These are phyloP conservation scores for Lepidurus packardi DNA, from an alignment of 1,140 invertebrate genomes.

Conservation along the genomic window DNA sequence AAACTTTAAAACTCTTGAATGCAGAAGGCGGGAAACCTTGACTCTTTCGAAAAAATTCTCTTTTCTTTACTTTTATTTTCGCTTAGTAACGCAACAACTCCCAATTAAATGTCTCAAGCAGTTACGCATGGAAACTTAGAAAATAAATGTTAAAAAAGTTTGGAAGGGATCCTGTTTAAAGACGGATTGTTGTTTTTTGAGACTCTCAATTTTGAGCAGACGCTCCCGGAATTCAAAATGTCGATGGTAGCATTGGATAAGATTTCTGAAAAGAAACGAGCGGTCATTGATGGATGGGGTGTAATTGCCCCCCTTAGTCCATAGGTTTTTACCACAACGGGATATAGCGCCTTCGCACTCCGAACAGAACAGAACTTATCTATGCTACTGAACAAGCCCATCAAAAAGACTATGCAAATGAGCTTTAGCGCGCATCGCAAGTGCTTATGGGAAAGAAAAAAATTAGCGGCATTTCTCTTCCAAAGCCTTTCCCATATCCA, in stretches of 20 bases:
- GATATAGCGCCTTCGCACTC: background rate
- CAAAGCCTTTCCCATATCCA: background rate
- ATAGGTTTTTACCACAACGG: background rate
- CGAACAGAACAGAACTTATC: background rate
- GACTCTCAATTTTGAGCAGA: background rate
- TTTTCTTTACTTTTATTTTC: too few relatives aligned
- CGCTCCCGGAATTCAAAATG: background rate
- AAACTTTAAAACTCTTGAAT: too few relatives aligned
- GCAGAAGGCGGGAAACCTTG: too few relatives aligned
- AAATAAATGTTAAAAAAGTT: too few relatives aligned
- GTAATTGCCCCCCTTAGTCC: slow-evolving; percentile 1
- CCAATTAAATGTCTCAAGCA: too few relatives aligned
- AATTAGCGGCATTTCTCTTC: slow-evolving; percentile 14
- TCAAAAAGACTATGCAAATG: background rate
- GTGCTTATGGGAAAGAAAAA: background rate
- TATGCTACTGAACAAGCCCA: slow-evolving; percentile 21
- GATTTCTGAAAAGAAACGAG: slow-evolving; percentile 2
- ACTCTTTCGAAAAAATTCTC: too few relatives aligned
- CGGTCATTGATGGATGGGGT: slow-evolving; percentile 20
- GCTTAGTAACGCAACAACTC: too few relatives aligned
- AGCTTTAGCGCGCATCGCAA: background rate
- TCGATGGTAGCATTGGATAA: slow-evolving; percentile 17
- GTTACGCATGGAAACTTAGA: too few relatives aligned
- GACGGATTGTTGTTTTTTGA: background rate
- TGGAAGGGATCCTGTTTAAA: too few relatives aligned